A percentile compares a stretch with the other conserved stretches of the same genome.
Conservation (phyloP, 1,140 invertebrate species). For the Periplaneta americana region DNA sequence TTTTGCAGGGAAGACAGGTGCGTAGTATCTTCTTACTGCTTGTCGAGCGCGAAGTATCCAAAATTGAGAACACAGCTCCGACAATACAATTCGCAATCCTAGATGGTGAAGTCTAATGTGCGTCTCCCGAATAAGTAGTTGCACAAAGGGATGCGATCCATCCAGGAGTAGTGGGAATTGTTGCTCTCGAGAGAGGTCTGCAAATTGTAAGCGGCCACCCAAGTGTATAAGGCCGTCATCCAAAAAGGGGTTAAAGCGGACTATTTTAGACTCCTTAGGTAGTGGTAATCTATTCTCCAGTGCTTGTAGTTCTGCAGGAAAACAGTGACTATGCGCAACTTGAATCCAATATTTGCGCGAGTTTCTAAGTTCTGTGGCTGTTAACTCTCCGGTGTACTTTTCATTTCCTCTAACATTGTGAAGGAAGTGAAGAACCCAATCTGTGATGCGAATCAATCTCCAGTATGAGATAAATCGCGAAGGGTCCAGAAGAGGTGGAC, state of each 20-base stretch:
- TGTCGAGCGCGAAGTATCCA: background rate
- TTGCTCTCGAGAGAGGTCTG: background rate
- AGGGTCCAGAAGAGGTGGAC: no score
- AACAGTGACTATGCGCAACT: background rate
- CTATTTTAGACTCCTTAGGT: background rate
- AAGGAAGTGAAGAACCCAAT: no score
- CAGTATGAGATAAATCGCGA: no score
- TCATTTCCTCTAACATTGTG: no score
- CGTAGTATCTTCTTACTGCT: no score
- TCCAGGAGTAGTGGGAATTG: background rate
- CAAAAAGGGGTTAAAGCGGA: background rate
- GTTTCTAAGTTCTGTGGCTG: background rate
- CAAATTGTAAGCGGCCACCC: background rate
- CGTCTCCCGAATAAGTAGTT: background rate
- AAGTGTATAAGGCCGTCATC: background rate
- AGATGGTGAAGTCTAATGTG: background rate
- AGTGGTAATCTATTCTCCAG: background rate
- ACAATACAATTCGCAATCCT: no score
- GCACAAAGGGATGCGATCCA: background rate
- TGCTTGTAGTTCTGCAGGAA: background rate
- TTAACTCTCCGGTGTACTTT: background rate
- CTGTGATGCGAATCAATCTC: no score
- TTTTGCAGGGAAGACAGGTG: no score
- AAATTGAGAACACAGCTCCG: background rate
- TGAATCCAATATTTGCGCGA: background rate